Evolutionary conservation across 1,140 invertebrate species (phyloP).

Genomic region (Paraescarpia echinospica): DNA sequence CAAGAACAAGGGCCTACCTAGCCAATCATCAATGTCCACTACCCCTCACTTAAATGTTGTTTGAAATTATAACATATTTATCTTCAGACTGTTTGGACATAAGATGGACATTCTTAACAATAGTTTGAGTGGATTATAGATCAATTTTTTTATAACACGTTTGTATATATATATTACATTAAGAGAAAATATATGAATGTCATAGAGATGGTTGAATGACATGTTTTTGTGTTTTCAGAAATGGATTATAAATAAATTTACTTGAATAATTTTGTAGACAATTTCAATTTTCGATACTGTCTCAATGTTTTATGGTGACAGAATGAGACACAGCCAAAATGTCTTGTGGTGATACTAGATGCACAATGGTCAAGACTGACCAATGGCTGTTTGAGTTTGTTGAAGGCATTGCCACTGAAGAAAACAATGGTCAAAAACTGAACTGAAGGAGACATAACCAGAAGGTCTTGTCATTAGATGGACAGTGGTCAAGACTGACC

Average conservation of each 20-base stretch:
- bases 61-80: background rate
- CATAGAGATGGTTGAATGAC: background rate
- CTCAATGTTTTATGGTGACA: too few species aligned
- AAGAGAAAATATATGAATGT: background rate
- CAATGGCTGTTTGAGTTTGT: constrained; percentile 38
- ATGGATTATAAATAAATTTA: background rate
- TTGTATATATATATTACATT: background rate
- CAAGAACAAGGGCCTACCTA: background rate
- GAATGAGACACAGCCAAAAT: too few species aligned
- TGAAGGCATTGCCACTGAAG: constrained; percentile 41
- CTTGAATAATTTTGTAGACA: background rate
- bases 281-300: too few species aligned
- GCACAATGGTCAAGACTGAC: constrained; percentile 28
- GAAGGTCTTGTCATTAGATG: too few species aligned
- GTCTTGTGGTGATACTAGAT: too few species aligned
- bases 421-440: too few species aligned
- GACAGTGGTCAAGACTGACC: constrained; percentile 30
- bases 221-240: background rate
- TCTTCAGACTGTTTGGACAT: background rate
- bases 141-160: background rate
- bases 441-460: too few species aligned
- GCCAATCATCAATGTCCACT: background rate
- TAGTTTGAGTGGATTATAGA: background rate
- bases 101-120: background rate
- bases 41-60: background rate